Base-by-base conservation (phyloP, 1,140 invertebrate genomes). In the Pachypeltis micranthus region DNA sequence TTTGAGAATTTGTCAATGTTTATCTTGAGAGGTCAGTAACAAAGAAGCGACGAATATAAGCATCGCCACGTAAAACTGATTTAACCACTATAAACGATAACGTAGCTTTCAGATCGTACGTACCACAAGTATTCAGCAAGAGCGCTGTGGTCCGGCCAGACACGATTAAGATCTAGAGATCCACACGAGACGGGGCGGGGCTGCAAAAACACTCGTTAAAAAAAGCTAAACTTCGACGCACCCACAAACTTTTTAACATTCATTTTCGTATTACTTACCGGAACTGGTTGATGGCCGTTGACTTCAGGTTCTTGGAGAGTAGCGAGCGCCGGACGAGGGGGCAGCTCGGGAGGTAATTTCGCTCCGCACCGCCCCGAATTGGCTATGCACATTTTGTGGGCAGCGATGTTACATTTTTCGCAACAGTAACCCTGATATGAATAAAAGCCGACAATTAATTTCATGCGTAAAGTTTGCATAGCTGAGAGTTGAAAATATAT, bases 361-460 rank as follows among this genome's bases (percentile, higher is more conserved):
- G 80, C 78, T 65, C 80, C 80, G 71, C 87, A 90, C 23, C 84
- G 79, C 4, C 86, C 86, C 3, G 85, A 85, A 67, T 83, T 77
- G 44, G 80, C 78, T 69, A 91, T 89, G 70, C 88, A 91, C 59
- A 81, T 81, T 71, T 88, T 88, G 74, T 91, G 87, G 12, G 86
- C 85, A 62, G 81, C 80, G 39, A 85, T 80, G 59, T 79, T 79
- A 74, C 88, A 90, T 26, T 81, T 81, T 29, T 83, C 82, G 71
- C 89, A 91, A 63, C 81, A 79, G 70, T 91, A 91, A 47, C 89
- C 89, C 83, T 90, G 74, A n/a, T n/a, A n/a, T n/a, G n/a, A n/a
- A n/a, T 16, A 69, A 68, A 61, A 69, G 66, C 2, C 12, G n/a
- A n/a, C n/a, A n/a, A n/a, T n/a, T n/a, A n/a, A n/a, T n/a, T n/a